phyloP scores from a whole-genome alignment of 2,113 vertebrate species.

The Oncorhynchus kisutch region DNA sequence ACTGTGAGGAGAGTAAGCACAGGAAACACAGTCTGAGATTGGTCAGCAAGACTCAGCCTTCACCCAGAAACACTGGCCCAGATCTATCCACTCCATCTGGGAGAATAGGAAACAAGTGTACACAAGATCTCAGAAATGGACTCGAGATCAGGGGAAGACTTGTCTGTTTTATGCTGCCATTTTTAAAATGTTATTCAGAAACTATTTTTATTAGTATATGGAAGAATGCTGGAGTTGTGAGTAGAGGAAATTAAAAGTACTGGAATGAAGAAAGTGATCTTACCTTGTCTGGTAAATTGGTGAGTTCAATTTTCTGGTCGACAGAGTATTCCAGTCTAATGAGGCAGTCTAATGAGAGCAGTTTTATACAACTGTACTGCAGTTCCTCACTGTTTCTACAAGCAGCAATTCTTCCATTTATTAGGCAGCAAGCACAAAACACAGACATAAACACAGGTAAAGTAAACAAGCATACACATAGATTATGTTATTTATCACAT shows the following conservation, averaged over 20 bases:
- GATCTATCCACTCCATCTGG: conserved; percentile 27
- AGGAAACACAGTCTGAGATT: conserved; percentile 7
- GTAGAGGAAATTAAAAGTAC: no score
- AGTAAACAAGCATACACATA: neutral
- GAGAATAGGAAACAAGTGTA: conserved; percentile 7
- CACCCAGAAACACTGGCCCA: conserved; percentile 30
- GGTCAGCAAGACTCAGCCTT: conserved; percentile 6
- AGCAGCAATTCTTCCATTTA: conserved; percentile 18
- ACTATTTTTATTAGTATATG: neutral
- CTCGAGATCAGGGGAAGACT: conserved; percentile 18
- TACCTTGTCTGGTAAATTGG: neutral
- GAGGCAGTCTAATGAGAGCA: neutral
- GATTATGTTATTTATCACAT: conserved; percentile 3
- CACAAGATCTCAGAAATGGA: conserved; percentile 27
- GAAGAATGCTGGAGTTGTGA: neutral
- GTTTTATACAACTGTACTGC: conserved; percentile 58
- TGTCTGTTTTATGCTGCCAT: neutral
- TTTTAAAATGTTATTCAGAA: no score
- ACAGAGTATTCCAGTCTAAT: neutral
- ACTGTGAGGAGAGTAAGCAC: neutral
- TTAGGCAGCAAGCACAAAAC: conserved; percentile 25
- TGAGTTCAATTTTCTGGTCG: neutral
- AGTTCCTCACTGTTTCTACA: conserved; percentile 54
- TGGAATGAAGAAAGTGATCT: neutral
- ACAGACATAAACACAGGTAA: neutral